A percentile compares a stretch with the other conserved stretches of the same genome.
These are phyloP conservation scores for Koerneria pararmatus DNA, from an alignment of 2,888 invertebrate species.

Conservation along the genomic window DNA sequence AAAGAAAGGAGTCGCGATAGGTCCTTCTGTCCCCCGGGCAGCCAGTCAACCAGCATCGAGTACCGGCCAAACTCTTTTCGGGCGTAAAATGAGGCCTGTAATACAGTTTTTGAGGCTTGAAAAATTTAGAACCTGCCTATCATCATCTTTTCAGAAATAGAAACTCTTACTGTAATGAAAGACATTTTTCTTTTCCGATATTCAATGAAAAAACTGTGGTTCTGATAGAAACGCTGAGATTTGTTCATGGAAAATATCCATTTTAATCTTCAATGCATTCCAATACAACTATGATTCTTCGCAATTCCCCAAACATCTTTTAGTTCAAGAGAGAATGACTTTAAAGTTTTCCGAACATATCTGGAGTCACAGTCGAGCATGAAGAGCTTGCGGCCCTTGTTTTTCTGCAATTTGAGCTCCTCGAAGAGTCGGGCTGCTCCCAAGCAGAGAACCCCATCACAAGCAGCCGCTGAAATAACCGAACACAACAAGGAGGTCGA, in stretches of 20 bases:
- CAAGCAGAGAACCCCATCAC: slow-evolving; percentile 49
- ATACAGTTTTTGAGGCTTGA: background rate
- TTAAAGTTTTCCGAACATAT: too few relatives aligned
- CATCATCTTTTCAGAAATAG: too few relatives aligned
- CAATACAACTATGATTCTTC: too few relatives aligned
- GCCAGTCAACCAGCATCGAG: slow-evolving; percentile 20
- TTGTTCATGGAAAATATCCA: too few relatives aligned
- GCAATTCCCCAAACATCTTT: too few relatives aligned
- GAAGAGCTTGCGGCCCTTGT: slow-evolving; percentile 32
- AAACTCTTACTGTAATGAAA: too few relatives aligned
- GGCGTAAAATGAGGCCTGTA: slow-evolving; percentile 21
- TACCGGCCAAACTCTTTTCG: slow-evolving; percentile 14
- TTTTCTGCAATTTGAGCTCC: slow-evolving; percentile 28
- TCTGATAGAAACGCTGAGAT: too few relatives aligned
- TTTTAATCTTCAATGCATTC: too few relatives aligned
- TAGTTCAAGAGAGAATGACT: too few relatives aligned
- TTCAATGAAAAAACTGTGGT: too few relatives aligned
- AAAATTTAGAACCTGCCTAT: too few relatives aligned
- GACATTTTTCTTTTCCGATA: too few relatives aligned
- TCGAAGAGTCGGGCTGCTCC: slow-evolving; percentile 46
- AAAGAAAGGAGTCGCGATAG: slow-evolving; percentile 15
- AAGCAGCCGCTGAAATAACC: slow-evolving; percentile 30
- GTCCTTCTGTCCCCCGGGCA: slow-evolving; percentile 14
- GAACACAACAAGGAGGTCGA: slow-evolving; percentile 37
- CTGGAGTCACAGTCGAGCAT: slow-evolving; percentile 51